phyloP scores from a whole-genome alignment of 2,888 invertebrate genomes.

The Andrena minutula region DNA sequence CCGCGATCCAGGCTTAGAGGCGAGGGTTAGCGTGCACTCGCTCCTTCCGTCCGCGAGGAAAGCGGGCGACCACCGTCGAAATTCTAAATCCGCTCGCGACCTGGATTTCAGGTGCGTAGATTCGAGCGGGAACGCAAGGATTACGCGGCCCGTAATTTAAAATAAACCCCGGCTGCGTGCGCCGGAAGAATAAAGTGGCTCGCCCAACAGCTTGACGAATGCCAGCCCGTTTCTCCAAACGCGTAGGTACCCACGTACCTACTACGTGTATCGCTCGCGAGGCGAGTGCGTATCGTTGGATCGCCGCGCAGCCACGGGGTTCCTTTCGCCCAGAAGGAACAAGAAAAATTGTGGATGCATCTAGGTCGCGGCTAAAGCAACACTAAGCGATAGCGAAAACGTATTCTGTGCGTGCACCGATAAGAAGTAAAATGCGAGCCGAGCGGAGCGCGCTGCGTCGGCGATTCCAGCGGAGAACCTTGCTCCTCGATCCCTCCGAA shows the following conservation, averaged over 20 bases:
- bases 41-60: neutral
- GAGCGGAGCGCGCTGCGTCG: constrained; percentile 19
- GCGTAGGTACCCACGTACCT: no score
- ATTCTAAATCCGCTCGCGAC: constrained; percentile 10
- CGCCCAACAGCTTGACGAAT: constrained; percentile 58
- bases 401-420: constrained; percentile 76
- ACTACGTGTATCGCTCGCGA: constrained; percentile 1
- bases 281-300: constrained; percentile 69
- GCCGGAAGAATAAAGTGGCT: constrained; percentile 54
- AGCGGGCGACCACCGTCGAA: neutral
- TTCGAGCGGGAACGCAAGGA: constrained; percentile 19
- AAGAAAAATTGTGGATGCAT: constrained; percentile 79
- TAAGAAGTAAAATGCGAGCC: constrained; percentile 68
- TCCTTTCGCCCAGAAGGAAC: constrained; percentile 55
- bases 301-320: constrained; percentile 61
- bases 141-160: constrained; percentile 53
- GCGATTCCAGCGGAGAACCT: neutral
- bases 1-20: constrained; percentile 4
- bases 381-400: constrained; percentile 79
- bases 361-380: constrained; percentile 79
- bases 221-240: constrained; percentile 10
- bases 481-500: neutral
- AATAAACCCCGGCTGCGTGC: constrained; percentile 57
- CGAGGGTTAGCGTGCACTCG: constrained; percentile 17
- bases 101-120: constrained; percentile 56